phyloP scores from a whole-genome alignment of 2,888 invertebrate species.

The Anaspis maculata region DNA sequence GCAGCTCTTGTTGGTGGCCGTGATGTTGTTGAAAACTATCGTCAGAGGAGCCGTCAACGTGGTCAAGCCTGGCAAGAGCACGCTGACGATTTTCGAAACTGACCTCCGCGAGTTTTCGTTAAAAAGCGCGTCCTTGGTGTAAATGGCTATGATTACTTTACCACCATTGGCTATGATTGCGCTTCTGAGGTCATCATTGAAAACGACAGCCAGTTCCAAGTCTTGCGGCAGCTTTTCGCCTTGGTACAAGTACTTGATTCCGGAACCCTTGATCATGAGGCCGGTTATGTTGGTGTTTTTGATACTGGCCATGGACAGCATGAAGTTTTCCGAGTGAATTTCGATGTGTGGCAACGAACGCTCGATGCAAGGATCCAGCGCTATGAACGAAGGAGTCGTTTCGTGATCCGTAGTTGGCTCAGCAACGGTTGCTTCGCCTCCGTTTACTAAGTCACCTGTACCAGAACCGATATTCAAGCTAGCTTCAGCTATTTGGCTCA shows the following conservation, averaged over 20 bases:
- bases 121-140: constrained; percentile 5
- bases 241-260: no score
- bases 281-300: constrained; percentile 1
- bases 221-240: no score
- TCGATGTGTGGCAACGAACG: no score
- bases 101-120: constrained; percentile 4
- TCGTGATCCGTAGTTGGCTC: no score
- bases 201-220: constrained; percentile 7
- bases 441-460: no score
- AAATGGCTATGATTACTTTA: constrained; percentile 5
- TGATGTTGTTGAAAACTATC: constrained; percentile 2
- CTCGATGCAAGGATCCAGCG: no score
- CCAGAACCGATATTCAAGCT: no score
- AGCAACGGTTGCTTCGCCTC: no score
- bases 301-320: constrained; percentile 1
- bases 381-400: no score
- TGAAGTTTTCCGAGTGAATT: background rate
- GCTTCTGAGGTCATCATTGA: constrained; percentile 4
- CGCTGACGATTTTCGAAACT: constrained; percentile 6
- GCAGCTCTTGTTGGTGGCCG: background rate
- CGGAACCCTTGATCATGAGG: background rate
- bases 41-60: constrained; percentile 1
- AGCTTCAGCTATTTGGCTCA: no score
- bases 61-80: constrained; percentile 5
- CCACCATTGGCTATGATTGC: constrained; percentile 3